These are phyloP conservation scores for Orthonychiurus folsomi DNA, from an alignment of 2,888 invertebrate genomes.

Conservation along the genomic window DNA sequence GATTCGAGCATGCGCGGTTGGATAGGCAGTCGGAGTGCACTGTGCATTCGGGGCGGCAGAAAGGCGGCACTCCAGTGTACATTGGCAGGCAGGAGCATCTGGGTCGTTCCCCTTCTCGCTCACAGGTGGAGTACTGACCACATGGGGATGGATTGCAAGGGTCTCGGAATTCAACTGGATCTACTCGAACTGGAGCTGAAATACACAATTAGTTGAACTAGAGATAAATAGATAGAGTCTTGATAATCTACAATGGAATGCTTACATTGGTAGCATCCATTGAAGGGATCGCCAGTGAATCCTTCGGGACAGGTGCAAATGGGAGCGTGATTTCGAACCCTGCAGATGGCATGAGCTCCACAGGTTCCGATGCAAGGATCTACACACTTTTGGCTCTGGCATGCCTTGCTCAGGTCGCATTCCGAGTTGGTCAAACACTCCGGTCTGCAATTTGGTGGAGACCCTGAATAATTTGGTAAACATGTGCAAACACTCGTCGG, in stretches of 20 bases:
- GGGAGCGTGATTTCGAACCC: conserved; percentile 50
- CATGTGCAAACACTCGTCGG: conserved; percentile 65
- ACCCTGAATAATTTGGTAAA: conserved; percentile 61
- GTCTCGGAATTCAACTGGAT: conserved; percentile 45
- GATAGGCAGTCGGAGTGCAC: conserved; percentile 24
- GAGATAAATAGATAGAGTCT: not conserved
- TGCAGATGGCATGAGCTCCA: conserved; percentile 54
- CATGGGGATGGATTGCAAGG: conserved; percentile 72
- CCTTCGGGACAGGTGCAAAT: conserved; percentile 67
- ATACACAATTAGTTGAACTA: not conserved
- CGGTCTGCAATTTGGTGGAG: conserved; percentile 23
- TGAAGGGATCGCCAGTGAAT: conserved; percentile 67
- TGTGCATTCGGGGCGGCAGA: conserved; percentile 39
- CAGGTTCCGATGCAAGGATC: conserved; percentile 45
- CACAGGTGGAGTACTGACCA: conserved; percentile 66
- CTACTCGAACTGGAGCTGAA: not conserved
- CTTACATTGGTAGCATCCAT: conserved; percentile 48
- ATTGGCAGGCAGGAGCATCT: conserved; percentile 66
- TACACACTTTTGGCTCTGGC: conserved; percentile 42
- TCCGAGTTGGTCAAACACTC: conserved; percentile 42
- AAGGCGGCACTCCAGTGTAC: conserved; percentile 23
- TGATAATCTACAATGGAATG: too few species aligned
- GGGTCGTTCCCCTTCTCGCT: conserved; percentile 55
- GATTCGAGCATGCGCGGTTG: conserved; percentile 43
- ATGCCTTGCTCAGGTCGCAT: conserved; percentile 42